Base-by-base conservation (phyloP, 30 jellyfish, hydroid and myxozoan species). In the Thelohanellus kitauei region DNA sequence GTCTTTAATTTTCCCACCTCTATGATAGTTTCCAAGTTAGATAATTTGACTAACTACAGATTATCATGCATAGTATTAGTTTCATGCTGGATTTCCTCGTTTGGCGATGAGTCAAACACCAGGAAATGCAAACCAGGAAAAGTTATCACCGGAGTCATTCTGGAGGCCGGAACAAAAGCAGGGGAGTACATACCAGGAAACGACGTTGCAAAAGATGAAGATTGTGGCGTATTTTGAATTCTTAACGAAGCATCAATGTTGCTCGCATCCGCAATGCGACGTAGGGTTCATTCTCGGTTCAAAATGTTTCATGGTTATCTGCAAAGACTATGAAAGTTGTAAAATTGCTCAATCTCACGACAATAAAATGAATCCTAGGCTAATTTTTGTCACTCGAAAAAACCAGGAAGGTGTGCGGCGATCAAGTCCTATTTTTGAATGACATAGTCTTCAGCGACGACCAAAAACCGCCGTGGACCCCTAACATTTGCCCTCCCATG, bases 331-430 rank as follows among this genome's bases (percentile, higher is more conserved):
- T 15, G 65, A 60, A 31, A 84, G 84, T 38, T 73, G 93, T 40
- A 71, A 48, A 8, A 44, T 73, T 37, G 84, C 54, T 43, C 83
- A 84, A 1, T 87, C 93, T 3, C 61, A 73, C 50, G 53, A 50
- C 41, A 52, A 83, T 15, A 53, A 48, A 21, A 56, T 73, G 47
- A 83, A 73, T 27, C 93, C 93, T 2, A 57, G 59, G 43, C 66
- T 73, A 22, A 56, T 88, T 1, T 73, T 60, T 24, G 88, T 73
- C 21, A 73, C 88, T n/a, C 29, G 93, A 52, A 60, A 88, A 88
- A 73, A 73, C 50, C 51, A 68, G 27, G 93, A 73, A 40, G 93
- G 93, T 4, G 93, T 73, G 12, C 61, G 65, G 17, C 87, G 65
- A 40, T 54, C 93, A 54, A 82, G 93, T 73, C 54, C 25, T 29